Conservation (phyloP, 2,888 invertebrate genomes). For the Scotopteryx bipunctaria region DNA sequence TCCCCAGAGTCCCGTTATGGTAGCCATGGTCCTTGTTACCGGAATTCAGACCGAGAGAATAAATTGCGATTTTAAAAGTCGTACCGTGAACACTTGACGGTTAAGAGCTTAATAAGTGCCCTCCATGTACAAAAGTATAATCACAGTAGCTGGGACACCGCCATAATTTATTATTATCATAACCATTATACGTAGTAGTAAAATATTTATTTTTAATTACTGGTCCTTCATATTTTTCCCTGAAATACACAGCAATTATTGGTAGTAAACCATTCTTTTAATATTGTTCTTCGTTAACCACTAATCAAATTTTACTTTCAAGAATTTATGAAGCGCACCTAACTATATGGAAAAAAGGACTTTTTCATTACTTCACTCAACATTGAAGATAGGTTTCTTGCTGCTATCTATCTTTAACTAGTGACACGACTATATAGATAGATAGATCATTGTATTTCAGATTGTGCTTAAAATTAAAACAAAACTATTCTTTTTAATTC, state of each 20-base stretch:
- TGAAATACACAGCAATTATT: conserved; percentile 15
- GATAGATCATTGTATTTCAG: no score
- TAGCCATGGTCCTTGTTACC: conserved; percentile 56
- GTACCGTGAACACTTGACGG: conserved; percentile 43
- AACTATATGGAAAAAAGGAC: no score
- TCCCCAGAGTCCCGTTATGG: conserved; percentile 65
- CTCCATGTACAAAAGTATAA: conserved; percentile 38
- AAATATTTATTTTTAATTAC: conserved; percentile 14
- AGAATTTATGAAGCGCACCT: no score
- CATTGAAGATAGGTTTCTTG: no score
- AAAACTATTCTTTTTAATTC: no score
- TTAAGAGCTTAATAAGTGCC: conserved; percentile 45
- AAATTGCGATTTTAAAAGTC: conserved; percentile 51
- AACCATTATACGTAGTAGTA: conserved; percentile 8
- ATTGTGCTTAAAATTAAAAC: no score
- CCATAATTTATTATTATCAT: conserved; percentile 21
- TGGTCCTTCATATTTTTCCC: conserved; percentile 2
- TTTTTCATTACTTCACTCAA: no score
- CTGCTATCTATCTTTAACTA: no score
- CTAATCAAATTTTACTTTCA: conserved; percentile 4
- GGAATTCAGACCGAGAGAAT: conserved; percentile 55
- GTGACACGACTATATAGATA: no score
- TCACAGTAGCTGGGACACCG: conserved; percentile 36
- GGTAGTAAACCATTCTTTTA: conserved; percentile 25
- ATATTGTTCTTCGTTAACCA: conserved; percentile 5